phyloP scores from a whole-genome alignment of 2,113 vertebrate species.

The Ageneiosus marmoratus region DNA sequence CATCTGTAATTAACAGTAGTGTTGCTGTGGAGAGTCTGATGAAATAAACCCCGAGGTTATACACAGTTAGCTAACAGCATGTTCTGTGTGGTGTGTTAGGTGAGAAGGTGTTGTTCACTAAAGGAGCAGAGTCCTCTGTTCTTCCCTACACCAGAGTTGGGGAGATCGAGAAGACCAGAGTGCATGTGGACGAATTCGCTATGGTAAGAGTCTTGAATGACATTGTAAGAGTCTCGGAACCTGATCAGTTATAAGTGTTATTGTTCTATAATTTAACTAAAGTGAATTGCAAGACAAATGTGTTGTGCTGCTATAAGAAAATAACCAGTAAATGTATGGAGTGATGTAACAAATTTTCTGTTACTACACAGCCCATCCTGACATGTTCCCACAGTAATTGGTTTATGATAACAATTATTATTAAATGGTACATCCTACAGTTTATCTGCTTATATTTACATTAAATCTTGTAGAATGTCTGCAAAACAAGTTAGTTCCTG shows the following conservation, averaged over 20 bases:
- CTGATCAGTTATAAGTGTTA: neutral
- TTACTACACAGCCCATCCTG: neutral
- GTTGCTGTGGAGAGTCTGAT: neutral
- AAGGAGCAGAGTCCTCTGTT: conserved; percentile 94
- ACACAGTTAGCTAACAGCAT: neutral
- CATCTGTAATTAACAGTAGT: neutral
- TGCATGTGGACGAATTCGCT: conserved; percentile 96
- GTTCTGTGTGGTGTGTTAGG: conserved; percentile 67
- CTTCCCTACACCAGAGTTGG: conserved; percentile 85
- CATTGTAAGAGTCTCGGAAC: neutral
- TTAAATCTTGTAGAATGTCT: neutral
- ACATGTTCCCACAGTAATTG: neutral
- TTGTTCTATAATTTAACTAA: neutral
- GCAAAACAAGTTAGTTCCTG: neutral
- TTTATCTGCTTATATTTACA: neutral
- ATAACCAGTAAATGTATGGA: neutral
- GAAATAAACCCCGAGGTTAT: neutral
- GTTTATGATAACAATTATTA: neutral
- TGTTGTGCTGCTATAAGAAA: neutral
- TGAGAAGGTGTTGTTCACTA: conserved; percentile 88
- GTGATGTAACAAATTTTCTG: neutral
- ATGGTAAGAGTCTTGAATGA: conserved; percentile 76
- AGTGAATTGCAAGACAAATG: neutral
- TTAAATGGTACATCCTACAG: neutral
- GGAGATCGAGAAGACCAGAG: conserved; percentile 90